phyloP scores from a whole-genome alignment of 2,797 vertebrate species.

The Propithecus perrieri region DNA sequence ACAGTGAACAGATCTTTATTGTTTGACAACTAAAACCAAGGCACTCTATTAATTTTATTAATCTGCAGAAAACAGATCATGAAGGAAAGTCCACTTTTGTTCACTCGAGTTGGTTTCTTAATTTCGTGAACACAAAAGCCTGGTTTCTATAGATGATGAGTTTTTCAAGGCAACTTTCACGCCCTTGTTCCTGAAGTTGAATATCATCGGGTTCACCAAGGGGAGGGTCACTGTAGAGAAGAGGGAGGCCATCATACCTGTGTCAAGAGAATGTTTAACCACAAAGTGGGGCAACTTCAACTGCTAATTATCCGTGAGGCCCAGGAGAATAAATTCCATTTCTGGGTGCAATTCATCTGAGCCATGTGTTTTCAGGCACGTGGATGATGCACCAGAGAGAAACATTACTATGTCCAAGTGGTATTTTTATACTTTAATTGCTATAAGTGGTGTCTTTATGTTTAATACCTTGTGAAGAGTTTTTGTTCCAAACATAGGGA shows the following conservation, averaged over 20 bases:
- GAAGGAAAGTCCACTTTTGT: neutral
- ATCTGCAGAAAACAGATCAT: neutral
- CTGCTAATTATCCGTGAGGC: neutral
- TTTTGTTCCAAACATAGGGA: neutral
- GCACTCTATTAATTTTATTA: neutral
- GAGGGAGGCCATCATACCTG: slow-evolving; percentile 71
- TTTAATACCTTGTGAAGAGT: neutral
- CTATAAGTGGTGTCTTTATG: neutral
- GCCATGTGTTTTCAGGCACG: neutral
- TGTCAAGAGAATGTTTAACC: slow-evolving; percentile 55
- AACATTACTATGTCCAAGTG: neutral
- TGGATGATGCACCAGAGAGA: neutral
- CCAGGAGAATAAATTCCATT: slow-evolving; percentile 56
- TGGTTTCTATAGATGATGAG: neutral
- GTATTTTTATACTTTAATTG: neutral
- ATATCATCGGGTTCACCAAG: slow-evolving; percentile 69
- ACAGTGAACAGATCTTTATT: neutral
- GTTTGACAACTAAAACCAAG: neutral
- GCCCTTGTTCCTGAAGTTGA: slow-evolving; percentile 65
- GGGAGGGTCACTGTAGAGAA: slow-evolving; percentile 73
- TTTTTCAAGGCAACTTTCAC: slow-evolving; percentile 55
- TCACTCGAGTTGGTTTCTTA: neutral
- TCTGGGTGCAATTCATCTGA: neutral
- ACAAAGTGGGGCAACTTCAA: slow-evolving; percentile 32
- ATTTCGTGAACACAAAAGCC: neutral